Percentiles rank a stretch among this genome's conserved stretches.
Conservation (phyloP, 2,113 vertebrate species). For the Garra rufa region DNA sequence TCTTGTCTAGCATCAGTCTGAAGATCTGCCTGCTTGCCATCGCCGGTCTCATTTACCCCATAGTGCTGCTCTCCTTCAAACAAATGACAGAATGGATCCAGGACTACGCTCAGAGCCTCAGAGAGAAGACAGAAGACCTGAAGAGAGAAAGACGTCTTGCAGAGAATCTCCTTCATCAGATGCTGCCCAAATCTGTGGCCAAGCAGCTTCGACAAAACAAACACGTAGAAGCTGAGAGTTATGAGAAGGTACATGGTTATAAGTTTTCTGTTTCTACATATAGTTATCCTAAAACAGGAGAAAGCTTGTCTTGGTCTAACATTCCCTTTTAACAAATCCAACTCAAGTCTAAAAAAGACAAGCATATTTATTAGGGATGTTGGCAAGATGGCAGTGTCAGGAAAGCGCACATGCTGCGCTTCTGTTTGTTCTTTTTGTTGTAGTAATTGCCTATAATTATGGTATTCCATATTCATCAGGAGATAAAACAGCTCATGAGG, state of each 20-base stretch:
- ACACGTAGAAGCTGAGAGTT: slow-evolving; percentile 89
- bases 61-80: slow-evolving; percentile 85
- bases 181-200: slow-evolving; percentile 89
- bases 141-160: slow-evolving; percentile 80
- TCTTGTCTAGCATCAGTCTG: slow-evolving; percentile 75
- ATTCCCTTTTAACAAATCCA: slow-evolving; percentile 42
- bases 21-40: slow-evolving; percentile 78
- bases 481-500: slow-evolving; percentile 77
- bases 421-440: slow-evolving; percentile 80
- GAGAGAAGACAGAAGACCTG: slow-evolving; percentile 80
- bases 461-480: slow-evolving; percentile 80
- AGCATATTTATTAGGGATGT: slow-evolving; percentile 50
- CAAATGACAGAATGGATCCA: slow-evolving; percentile 88
- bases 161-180: slow-evolving; percentile 89
- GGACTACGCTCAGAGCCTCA: slow-evolving; percentile 79
- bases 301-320: not conserved
- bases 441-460: slow-evolving; percentile 83
- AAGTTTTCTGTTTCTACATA: not conserved
- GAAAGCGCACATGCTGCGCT: slow-evolving; percentile 65
- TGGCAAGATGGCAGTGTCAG: slow-evolving; percentile 60
- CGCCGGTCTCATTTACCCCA: slow-evolving; percentile 84
- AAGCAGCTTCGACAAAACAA: slow-evolving; percentile 82
- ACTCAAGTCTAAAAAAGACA: slow-evolving; percentile 36
- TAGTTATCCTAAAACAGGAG: not conserved
- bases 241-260: slow-evolving; percentile 78